Base-by-base conservation (phyloP, 2,888 invertebrate species). In the Hypena proboscidalis region DNA sequence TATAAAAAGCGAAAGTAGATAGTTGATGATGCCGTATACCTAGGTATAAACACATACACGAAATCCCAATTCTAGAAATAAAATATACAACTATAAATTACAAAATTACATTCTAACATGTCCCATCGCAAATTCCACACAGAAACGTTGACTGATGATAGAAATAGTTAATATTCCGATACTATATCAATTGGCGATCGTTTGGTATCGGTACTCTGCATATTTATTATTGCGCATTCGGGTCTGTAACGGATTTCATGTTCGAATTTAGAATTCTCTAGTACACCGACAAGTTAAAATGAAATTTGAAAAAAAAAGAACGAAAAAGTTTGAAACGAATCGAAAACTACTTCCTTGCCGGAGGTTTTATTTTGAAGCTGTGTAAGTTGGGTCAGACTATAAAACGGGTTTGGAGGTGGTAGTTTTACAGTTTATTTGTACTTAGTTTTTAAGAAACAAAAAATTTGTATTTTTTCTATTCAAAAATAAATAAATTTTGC, bases 171-270 rank as follows among this genome's bases (percentile, higher is more conserved):
- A n/a, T 29, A 21, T 34, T 21, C 21, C 26, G 38, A 42, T 59
- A 49, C 57, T 55, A 48, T 59, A 44, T 59, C 46, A 51, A 40
- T 58, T 43, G 61, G 30, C 35, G 21, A 50, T 56, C 57, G 50
- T 50, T 60, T 58, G 43, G 42, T 50, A 45, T 40, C 38, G 42
- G n/a, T n/a, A 11, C 15, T 38, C 15, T 55, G 44, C 30, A 45
- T 41, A 46, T 49, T 26, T 31, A 43, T 37, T 29, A 29, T 14
- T 20, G 39, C 21, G 33, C 29, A 50, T 56, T 27, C 57, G 50
- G 57, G 61, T 27, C 13, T 38, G 40, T 46, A 50, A 35, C 36
- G 22, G 39, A 50, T 60, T 60, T 27, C 15, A 9, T 29, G 29
- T 14, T 2, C 29, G 9, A 13, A 13, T 36, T 36, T 20, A 10